Conservation (phyloP, 2,797 vertebrate genomes). For the Amblyraja radiata region DNA sequence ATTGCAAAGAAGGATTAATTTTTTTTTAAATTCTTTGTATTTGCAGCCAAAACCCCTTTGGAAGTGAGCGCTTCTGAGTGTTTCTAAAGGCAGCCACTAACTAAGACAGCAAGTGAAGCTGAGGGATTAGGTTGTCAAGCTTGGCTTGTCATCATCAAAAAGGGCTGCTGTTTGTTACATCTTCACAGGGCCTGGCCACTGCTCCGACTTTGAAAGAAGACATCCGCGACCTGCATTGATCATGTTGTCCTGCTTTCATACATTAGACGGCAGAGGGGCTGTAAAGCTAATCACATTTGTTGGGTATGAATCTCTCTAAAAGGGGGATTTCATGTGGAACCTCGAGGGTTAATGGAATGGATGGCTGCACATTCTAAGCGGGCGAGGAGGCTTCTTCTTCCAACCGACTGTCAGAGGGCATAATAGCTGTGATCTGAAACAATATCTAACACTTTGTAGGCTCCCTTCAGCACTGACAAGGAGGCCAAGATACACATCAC, state of each 20-base stretch:
- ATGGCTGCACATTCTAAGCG: slow-evolving; percentile 59
- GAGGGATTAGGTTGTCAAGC: slow-evolving; percentile 68
- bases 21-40: slow-evolving; percentile 41
- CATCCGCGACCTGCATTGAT: slow-evolving; percentile 44
- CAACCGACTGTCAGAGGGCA: slow-evolving; percentile 58
- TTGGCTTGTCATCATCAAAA: slow-evolving; percentile 57
- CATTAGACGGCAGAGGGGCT: slow-evolving; percentile 42
- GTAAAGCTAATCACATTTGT: slow-evolving; percentile 49
- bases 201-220: slow-evolving; percentile 49
- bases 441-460: slow-evolving; percentile 56
- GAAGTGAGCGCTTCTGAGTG: slow-evolving; percentile 58
- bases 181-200: slow-evolving; percentile 44
- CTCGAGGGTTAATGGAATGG: slow-evolving; percentile 48
- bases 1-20: slow-evolving; percentile 26
- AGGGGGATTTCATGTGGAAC: slow-evolving; percentile 54
- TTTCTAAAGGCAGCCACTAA: slow-evolving; percentile 54
- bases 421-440: slow-evolving; percentile 63
- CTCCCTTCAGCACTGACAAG: slow-evolving; percentile 20
- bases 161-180: slow-evolving; percentile 42
- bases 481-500: slow-evolving; percentile 46
- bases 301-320: slow-evolving; percentile 56
- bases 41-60: slow-evolving; percentile 51
- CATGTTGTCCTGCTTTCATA: slow-evolving; percentile 47
- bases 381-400: slow-evolving; percentile 61
- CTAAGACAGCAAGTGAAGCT: slow-evolving; percentile 51